A percentile compares a stretch with the other conserved stretches of the same genome.
Conservation (phyloP, 2,113 vertebrate species). For the Eulacestoma nigropectus region DNA sequence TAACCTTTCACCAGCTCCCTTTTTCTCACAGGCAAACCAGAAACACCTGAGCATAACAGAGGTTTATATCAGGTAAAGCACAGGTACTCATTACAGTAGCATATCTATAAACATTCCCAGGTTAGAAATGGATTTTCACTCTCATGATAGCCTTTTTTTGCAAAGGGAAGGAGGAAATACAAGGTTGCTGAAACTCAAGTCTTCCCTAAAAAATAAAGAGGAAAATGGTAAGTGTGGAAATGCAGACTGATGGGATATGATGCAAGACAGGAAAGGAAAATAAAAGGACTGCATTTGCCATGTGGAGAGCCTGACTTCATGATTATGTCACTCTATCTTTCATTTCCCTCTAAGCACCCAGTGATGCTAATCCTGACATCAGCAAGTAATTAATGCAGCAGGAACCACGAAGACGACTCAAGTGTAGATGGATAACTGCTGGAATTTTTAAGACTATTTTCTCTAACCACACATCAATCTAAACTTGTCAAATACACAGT, state of each 20-base stretch:
- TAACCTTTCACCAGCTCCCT: not conserved
- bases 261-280: not conserved
- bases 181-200: not conserved
- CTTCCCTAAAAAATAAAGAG: not conserved
- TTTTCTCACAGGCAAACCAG: not conserved
- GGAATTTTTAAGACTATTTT: not conserved
- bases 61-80: not conserved
- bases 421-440: not conserved
- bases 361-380: not conserved
- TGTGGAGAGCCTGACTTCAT: not conserved
- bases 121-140: not conserved
- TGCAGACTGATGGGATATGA: not conserved
- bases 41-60: not conserved
- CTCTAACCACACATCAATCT: not conserved
- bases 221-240: not conserved
- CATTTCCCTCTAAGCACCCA: not conserved
- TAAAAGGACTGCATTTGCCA: not conserved
- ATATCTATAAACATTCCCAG: not conserved
- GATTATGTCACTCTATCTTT: not conserved
- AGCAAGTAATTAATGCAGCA: not conserved
- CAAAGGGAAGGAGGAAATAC: not conserved
- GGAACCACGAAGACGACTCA: not conserved
- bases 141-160: not conserved
- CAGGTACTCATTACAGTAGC: not conserved
- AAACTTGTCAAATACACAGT: not conserved